phyloP scores from a whole-genome alignment of 2,888 invertebrate genomes.

The Epistrophella euchroma region DNA sequence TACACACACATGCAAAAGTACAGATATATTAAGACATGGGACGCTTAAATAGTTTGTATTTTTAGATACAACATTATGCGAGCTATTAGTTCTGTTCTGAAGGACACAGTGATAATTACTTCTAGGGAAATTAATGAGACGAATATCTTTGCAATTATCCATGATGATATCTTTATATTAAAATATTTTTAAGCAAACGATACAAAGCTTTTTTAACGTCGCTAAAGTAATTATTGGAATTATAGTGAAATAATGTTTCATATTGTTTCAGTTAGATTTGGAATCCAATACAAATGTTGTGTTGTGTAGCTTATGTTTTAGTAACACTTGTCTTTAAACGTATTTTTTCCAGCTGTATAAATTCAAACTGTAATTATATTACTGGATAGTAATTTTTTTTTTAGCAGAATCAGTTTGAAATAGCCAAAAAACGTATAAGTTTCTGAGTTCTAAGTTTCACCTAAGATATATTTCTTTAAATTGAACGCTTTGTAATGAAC shows the following conservation, averaged over 20 bases:
- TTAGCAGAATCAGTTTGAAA: no score
- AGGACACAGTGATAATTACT: conserved; percentile 44
- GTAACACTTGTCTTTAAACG: no score
- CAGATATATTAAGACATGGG: neutral
- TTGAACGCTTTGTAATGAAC: no score
- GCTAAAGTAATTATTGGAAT: conserved; percentile 13
- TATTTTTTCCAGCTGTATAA: no score
- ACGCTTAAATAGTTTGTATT: conserved; percentile 5
- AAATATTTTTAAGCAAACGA: conserved; percentile 28
- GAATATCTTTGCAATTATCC: neutral
- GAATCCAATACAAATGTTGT: neutral
- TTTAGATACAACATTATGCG: neutral
- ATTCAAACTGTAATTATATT: no score
- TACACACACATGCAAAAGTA: conserved; percentile 8
- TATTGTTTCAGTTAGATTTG: neutral
- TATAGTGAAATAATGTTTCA: neutral
- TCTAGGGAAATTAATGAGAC: conserved; percentile 27
- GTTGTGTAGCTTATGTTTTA: no score
- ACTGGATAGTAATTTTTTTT: no score
- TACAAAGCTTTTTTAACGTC: neutral
- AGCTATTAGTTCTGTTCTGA: conserved; percentile 17
- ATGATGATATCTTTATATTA: conserved; percentile 44
- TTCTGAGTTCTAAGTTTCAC: no score
- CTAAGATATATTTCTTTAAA: no score
- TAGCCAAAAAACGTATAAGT: no score